Percentiles rank a stretch among this genome's conserved stretches.
Evolutionary conservation across 1,140 invertebrate species (phyloP).

Genomic region (Scaptomyza hsui): DNA sequence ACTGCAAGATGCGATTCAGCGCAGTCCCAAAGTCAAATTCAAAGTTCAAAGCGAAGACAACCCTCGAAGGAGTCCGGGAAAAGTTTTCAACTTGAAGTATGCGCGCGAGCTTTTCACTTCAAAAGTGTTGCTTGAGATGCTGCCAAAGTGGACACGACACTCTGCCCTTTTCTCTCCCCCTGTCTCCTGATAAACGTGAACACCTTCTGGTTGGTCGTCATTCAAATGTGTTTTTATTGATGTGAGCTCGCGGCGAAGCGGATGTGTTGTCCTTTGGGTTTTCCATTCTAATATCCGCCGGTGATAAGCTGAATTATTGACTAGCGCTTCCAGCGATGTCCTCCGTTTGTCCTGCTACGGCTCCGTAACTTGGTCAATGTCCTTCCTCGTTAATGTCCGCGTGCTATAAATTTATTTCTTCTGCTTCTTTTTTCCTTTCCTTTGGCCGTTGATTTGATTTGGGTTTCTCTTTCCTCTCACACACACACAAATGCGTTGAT

Average conservation of each 20-base stretch:
- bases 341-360: conserved; percentile 35
- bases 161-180: neutral
- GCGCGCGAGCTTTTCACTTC: conserved; percentile 42
- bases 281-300: conserved; percentile 81
- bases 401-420: conserved; percentile 21
- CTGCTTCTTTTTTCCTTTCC: conserved; percentile 20
- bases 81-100: conserved; percentile 42
- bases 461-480: conserved; percentile 24
- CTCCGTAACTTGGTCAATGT: conserved; percentile 34
- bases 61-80: conserved; percentile 1
- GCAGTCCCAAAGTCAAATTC: conserved; percentile 36
- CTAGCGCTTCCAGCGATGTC: conserved; percentile 31
- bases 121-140: conserved; percentile 61
- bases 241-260: conserved; percentile 58
- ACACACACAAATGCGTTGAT: conserved; percentile 62
- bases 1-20: conserved; percentile 51
- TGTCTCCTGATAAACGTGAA: conserved; percentile 56
- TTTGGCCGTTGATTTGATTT: conserved; percentile 65
- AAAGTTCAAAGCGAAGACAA: conserved; percentile 47
- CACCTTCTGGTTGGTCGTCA: conserved; percentile 45
- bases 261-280: conserved; percentile 78
- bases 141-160: conserved; percentile 46
- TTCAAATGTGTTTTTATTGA: conserved; percentile 83
- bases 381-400: conserved; percentile 38
- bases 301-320: conserved; percentile 84